Evolutionary conservation across 2,113 vertebrate genomes (phyloP), one percentile per base, ranked within the genome.

Genomic region (Oncorhynchus mykiss): DNA sequence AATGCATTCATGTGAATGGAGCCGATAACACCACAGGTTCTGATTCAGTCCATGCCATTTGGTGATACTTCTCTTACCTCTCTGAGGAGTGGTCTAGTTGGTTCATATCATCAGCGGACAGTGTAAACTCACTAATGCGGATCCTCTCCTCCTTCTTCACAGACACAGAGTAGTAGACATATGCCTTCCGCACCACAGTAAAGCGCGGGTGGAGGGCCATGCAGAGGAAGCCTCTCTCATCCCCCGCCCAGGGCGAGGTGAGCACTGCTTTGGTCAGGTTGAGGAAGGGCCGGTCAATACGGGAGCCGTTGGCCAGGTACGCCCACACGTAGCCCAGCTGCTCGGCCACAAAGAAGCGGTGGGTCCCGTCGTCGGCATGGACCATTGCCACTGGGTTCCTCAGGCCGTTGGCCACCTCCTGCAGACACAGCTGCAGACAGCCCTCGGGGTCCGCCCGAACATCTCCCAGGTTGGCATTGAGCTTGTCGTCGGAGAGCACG

Each of bases 331-430:
- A 93, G 57, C 94, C 94, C 74, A 94, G 84, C 88, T 95, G 94
- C 88, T 95, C 94, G 0, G 94, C 94, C 67, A 95, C 90, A 18
- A 95, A 95, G 84, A 94, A 94, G 3, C 94, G 93, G 51, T 95
- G 94, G 11, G 90, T 93, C 14, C 94, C 93, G 18, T 95, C 94
- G 20, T 93, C 79, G 2, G 94, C 94, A 14, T 95, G 94, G 14
- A 94, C 90, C 94, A 94, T 95, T 11, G 94, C 94, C 73, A 95
- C 94, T 0, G 94, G 94, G 87, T 95, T 95, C 0, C 93, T 92
- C 3, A 95, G 92, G 1, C 93, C 92, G 0, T 95, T 95, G 57
- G 93, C 93, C 5, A 93, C 88, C 59, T 95, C 94, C 78, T 94
- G 85, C 68, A 95, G 87, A 60, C 94, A 95, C 16, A 95, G 76